Percentiles rank a stretch among this genome's conserved stretches.
phyloP scores from a whole-genome alignment of 2,113 vertebrate genomes.

The Gulo gulo region DNA sequence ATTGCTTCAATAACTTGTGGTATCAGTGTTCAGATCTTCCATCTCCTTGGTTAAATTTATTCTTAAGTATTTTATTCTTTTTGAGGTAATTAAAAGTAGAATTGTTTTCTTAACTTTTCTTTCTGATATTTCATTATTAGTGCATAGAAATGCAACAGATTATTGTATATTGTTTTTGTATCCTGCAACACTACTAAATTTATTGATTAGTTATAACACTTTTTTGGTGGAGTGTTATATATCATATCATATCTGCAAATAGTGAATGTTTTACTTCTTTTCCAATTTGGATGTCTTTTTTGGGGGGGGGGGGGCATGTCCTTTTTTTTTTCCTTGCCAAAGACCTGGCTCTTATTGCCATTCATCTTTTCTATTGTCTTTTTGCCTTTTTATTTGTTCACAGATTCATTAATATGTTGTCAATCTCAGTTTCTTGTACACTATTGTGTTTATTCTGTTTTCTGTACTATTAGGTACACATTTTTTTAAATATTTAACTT shows the following conservation, averaged over 20 bases:
- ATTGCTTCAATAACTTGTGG: not conserved
- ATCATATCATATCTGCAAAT: not conserved
- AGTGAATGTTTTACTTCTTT: not conserved
- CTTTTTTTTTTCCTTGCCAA: not conserved
- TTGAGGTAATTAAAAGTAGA: not conserved
- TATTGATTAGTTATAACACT: not conserved
- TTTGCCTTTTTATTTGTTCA: slow-evolving; percentile 53
- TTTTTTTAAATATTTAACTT: not conserved
- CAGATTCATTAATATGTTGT: slow-evolving; percentile 75
- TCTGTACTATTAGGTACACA: slow-evolving; percentile 72
- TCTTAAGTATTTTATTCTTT: not conserved
- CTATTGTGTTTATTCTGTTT: slow-evolving; percentile 71
- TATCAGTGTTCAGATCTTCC: not conserved
- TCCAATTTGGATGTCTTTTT: not conserved
- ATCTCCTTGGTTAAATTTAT: not conserved
- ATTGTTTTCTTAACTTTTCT: not conserved
- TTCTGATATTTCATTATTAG: not conserved
- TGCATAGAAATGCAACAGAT: not conserved
- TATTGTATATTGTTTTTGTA: not conserved
- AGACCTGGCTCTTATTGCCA: not conserved
- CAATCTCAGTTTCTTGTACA: slow-evolving; percentile 76
- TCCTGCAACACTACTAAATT: not conserved
- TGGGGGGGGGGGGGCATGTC: too few relatives aligned
- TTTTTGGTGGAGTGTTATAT: not conserved
- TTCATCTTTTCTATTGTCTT: not conserved